Conservation (phyloP, 2,113 vertebrate species). For the Myanophis thanlyinensis region DNA sequence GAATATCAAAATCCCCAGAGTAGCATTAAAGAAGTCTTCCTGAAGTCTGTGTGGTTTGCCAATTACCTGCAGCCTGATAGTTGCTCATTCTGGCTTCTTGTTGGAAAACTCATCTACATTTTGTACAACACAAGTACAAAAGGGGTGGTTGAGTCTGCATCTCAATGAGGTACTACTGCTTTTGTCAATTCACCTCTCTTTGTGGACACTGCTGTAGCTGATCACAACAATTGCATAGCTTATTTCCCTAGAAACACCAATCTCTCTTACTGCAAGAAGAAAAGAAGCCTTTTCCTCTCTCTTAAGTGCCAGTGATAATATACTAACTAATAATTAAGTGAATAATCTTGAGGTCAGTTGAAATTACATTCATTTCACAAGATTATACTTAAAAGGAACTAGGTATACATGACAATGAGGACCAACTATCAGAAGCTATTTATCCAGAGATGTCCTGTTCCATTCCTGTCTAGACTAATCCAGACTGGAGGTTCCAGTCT, state of each 20-base stretch:
- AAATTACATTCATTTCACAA: neutral
- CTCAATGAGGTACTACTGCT: neutral
- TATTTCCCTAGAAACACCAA: neutral
- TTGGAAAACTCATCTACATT: neutral
- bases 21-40: neutral
- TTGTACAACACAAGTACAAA: neutral
- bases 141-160: neutral
- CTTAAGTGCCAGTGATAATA: neutral
- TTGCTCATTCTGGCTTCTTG: neutral
- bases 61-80: neutral
- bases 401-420: neutral
- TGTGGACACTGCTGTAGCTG: neutral
- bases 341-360: neutral
- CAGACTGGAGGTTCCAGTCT: neutral
- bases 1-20: neutral
- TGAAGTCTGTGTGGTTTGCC: neutral
- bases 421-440: neutral
- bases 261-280: neutral
- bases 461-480: neutral
- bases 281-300: neutral
- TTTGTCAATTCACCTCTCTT: neutral
- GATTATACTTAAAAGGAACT: neutral
- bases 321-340: neutral
- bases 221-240: neutral
- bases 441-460: neutral